Base-by-base conservation (phyloP, 2,888 invertebrate genomes). In the Elgonia sp. region DNA sequence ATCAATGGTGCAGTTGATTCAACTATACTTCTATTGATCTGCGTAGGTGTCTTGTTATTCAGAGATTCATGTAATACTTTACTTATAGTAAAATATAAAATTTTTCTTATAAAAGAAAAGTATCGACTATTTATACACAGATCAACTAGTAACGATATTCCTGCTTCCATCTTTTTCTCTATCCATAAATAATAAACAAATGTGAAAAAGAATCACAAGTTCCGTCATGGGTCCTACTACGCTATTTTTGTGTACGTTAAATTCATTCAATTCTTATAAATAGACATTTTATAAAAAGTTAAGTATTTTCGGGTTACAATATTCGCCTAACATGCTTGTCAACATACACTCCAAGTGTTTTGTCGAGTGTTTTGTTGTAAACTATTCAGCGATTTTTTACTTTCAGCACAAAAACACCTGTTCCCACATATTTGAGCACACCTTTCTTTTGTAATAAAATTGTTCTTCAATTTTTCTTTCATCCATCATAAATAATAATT, bases 251-350 rank as follows among this genome's bases (percentile, higher is more conserved):
- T 62, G 70, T 75, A n/a, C 40, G 42, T 46, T 55, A 40, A 57
- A 20, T 29, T 50, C 75, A 75, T 62, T 62, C 75, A 75, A 62
- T 75, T 75, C 62, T 62, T 75, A 62, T 29, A 75, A 42, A 75
- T 42, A 75, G 16, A 73, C 60, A 12, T 42, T 42, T 21, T 62
- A 62, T n/a, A 75, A 46, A 62, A 75, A 60, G 39, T 73, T 42
- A 16, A 21, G 21, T 75, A 60, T 42, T 73, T 73, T 60, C 9
- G n/a, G 21, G 60, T 57, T 53, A 53, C n/a, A n/a, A n/a, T 53
- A 53, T 53, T 46, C 12, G 46, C 46, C 10, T 16, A 46, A 46
- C 46, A 29, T 29, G 12, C 46, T 46, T 46, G 46, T 46, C 16
- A 46, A 29, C 29, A 29, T 29, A n/a, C 53, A n/a, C 16, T n/a